Evolutionary conservation across 2,888 invertebrate species (phyloP).

Genomic region (Oxytorus armatus): DNA sequence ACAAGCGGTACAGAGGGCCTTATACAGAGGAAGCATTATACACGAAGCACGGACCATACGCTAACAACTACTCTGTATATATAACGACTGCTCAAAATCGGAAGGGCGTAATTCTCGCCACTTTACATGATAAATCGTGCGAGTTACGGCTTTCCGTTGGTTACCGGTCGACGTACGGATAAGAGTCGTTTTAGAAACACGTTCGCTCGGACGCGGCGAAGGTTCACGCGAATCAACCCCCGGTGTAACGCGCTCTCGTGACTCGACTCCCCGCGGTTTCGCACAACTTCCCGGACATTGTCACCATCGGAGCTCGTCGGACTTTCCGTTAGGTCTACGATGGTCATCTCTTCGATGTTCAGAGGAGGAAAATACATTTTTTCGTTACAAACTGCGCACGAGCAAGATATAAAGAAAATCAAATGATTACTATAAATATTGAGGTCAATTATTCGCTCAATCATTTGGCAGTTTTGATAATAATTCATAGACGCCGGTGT

Average conservation of each 20-base stretch:
- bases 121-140: neutral
- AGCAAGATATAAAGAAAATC: too few species aligned
- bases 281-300: constrained; percentile 25
- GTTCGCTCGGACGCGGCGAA: constrained; percentile 17
- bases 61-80: constrained; percentile 37
- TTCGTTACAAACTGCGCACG: too few species aligned
- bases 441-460: too few species aligned
- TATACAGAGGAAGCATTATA: constrained; percentile 25
- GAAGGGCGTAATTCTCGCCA: neutral
- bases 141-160: constrained; percentile 7
- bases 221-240: constrained; percentile 25
- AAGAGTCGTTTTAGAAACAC: constrained; percentile 6
- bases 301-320: neutral
- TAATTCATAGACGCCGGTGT: too few species aligned
- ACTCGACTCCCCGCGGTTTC: constrained; percentile 21
- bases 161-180: neutral
- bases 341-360: neutral
- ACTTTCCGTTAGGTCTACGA: constrained; percentile 4
- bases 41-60: constrained; percentile 27
- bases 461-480: too few species aligned
- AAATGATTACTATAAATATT: too few species aligned
- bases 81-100: neutral
- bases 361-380: too few species aligned
- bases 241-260: constrained; percentile 9
- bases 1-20: constrained; percentile 11